phyloP scores from a whole-genome alignment of 2,113 vertebrate genomes.

The Pelmatolapia mariae region DNA sequence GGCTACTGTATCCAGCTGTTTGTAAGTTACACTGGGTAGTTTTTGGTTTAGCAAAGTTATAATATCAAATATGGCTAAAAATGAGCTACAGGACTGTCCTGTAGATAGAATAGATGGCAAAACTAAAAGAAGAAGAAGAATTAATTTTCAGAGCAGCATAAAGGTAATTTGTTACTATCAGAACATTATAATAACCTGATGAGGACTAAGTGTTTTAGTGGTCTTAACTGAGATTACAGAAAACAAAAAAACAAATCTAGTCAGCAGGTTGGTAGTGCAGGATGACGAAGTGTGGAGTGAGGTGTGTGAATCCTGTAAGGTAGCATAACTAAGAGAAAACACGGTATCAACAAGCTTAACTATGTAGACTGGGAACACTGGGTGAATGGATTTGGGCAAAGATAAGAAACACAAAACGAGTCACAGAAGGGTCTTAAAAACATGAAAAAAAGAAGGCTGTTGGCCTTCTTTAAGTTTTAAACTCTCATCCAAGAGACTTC shows the following conservation, averaged over 20 bases:
- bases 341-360: accelerated
- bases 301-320: not conserved
- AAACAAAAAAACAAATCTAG: not conserved
- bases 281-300: not conserved
- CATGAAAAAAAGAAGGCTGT: no score
- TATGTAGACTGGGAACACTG: not conserved
- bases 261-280: not conserved
- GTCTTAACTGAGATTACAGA: not conserved
- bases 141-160: not conserved
- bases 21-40: not conserved
- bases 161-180: not conserved
- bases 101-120: not conserved
- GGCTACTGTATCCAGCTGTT: not conserved
- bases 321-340: not conserved
- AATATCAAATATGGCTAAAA: not conserved
- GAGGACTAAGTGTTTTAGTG: not conserved
- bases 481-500: not conserved
- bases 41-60: not conserved
- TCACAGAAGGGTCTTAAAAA: no score
- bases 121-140: not conserved
- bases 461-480: no score
- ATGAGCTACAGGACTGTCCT: not conserved
- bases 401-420: no score
- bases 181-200: not conserved
- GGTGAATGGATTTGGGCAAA: no score